Evolutionary conservation across 1,140 invertebrate genomes (phyloP).

Genomic region (Theocolax elegans): DNA sequence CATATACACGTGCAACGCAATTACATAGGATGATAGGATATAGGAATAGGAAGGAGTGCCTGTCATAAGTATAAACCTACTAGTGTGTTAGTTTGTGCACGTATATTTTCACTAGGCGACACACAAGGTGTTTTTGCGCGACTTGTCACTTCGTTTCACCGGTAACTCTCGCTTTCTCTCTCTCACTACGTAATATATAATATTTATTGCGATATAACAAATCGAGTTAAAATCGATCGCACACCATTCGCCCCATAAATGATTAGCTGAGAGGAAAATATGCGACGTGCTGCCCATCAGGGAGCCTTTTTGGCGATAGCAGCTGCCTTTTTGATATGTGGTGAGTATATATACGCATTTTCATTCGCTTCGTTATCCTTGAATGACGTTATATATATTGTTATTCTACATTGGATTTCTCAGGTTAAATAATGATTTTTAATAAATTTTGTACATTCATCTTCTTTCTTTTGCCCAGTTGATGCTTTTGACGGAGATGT

Average conservation of each 20-base stretch:
- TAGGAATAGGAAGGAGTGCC: no score
- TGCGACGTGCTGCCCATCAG: conserved; percentile 23
- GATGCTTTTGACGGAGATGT: conserved; percentile 50
- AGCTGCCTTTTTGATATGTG: neutral
- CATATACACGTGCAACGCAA: no score
- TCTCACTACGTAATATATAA: neutral
- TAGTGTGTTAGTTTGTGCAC: no score
- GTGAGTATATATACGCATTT: neutral
- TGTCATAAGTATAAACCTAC: no score
- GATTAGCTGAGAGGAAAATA: conserved; percentile 39
- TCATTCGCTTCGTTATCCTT: neutral
- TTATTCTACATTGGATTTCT: no score
- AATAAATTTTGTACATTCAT: neutral
- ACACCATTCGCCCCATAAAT: conserved; percentile 15
- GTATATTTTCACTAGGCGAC: no score
- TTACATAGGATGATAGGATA: no score
- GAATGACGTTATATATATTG: neutral
- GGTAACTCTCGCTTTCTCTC: neutral
- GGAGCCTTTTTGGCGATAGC: conserved; percentile 13
- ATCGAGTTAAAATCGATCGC: neutral
- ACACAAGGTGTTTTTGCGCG: conserved; percentile 15
- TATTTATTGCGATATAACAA: neutral
- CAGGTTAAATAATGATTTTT: neutral
- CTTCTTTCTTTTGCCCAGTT: conserved; percentile 45
- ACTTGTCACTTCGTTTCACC: neutral